Conservation (phyloP, 2,888 invertebrate genomes). For the Rhyacophila evoluta region DNA sequence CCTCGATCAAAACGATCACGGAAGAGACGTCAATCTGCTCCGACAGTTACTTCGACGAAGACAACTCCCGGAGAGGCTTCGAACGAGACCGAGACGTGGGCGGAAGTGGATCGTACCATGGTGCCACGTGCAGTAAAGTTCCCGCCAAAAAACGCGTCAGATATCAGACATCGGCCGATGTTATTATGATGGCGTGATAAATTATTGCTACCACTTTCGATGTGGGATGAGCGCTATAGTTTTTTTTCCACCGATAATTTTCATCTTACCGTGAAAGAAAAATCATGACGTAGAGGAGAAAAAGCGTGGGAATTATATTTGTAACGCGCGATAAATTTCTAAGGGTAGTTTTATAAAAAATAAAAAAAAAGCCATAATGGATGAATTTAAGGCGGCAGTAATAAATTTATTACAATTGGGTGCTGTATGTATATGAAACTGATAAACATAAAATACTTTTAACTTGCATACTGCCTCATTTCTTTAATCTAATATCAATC, state of each 20-base stretch:
- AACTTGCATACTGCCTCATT: not conserved
- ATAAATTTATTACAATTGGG: conserved; percentile 1
- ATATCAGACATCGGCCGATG: conserved; percentile 50
- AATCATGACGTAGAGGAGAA: not conserved
- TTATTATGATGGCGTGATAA: conserved; percentile 51
- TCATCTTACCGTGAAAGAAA: not conserved
- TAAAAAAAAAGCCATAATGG: not conserved
- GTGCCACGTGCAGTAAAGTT: conserved; percentile 31
- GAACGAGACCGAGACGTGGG: conserved; percentile 10
- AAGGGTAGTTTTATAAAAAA: not conserved
- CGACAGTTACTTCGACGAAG: conserved; percentile 44
- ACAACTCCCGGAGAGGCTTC: conserved; percentile 28
- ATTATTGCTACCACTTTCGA: not conserved
- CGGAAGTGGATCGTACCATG: conserved; percentile 27
- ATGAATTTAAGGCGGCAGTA: not conserved
- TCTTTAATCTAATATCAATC: not conserved
- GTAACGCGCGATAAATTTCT: conserved; percentile 18
- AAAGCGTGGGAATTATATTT: not conserved
- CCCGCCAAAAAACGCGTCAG: conserved; percentile 51
- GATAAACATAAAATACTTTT: not conserved
- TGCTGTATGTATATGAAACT: not conserved
- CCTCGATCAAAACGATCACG: conserved; percentile 50
- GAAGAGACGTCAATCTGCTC: conserved; percentile 45
- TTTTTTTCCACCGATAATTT: conserved; percentile 12
- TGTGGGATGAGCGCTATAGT: not conserved